These are phyloP conservation scores for Chunga burmeisteri DNA, from an alignment of 2,113 vertebrate species.

Conservation along the genomic window DNA sequence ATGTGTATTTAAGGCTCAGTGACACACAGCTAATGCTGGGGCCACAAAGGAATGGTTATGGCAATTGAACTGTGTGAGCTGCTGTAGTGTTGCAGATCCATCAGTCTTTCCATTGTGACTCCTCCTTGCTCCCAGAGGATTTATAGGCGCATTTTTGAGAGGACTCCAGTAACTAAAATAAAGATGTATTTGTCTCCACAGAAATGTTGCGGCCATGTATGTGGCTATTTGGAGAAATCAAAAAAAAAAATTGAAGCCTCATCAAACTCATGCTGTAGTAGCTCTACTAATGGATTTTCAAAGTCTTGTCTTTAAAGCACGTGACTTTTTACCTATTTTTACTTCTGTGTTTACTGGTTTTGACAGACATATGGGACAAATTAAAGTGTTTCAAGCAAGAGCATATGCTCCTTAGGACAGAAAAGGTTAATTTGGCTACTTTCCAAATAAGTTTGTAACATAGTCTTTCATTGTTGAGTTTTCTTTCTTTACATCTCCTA, in stretches of 20 bases:
- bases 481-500: background rate
- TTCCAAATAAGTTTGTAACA: background rate
- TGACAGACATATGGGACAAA: background rate
- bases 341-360: background rate
- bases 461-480: background rate
- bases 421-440: background rate
- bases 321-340: background rate
- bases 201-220: background rate
- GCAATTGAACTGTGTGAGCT: background rate
- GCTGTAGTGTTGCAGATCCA: background rate
- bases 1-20: conserved; percentile 21
- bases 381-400: background rate
- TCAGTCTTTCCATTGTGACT: conserved; percentile 53
- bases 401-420: background rate
- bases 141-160: conserved; percentile 50
- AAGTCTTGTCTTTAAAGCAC: background rate
- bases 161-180: conserved; percentile 54
- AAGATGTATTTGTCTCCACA: conserved; percentile 49
- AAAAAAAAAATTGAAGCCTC: background rate
- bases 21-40: background rate
- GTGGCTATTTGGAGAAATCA: background rate
- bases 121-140: background rate
- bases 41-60: conserved; percentile 33
- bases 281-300: background rate
- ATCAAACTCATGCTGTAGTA: background rate